These are phyloP conservation scores for Metallyticus violacea DNA, from an alignment of 2,888 invertebrate species.

Conservation along the genomic window DNA sequence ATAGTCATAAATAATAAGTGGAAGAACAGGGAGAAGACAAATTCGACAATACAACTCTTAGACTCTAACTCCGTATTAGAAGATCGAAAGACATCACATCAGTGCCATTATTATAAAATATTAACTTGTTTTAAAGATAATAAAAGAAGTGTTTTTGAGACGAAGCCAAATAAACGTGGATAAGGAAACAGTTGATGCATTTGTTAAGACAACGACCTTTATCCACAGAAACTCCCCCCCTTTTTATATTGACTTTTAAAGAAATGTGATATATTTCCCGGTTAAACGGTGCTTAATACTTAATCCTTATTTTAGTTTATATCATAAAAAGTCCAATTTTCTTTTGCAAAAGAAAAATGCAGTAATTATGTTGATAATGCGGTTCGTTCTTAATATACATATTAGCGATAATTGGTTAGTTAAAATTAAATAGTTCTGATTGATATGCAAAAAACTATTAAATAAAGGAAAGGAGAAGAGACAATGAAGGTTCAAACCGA, in stretches of 20 bases:
- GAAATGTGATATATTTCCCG: constrained; percentile 24
- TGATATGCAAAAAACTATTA: neutral
- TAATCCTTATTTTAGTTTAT: constrained; percentile 17
- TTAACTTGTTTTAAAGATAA: neutral
- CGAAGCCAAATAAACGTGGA: neutral
- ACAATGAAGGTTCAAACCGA: no score
- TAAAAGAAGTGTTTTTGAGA: neutral
- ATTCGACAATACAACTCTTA: neutral
- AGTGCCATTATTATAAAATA: constrained; percentile 19
- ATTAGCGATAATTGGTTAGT: neutral
- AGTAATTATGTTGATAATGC: neutral
- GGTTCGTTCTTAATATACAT: constrained; percentile 15
- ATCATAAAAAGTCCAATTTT: neutral
- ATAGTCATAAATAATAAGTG: no score
- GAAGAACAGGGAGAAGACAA: neutral
- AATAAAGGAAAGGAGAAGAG: neutral
- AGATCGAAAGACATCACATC: neutral
- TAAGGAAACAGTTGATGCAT: neutral
- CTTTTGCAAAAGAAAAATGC: neutral
- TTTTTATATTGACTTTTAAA: constrained; percentile 4
- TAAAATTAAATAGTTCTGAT: neutral
- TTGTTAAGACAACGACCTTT: constrained; percentile 1
- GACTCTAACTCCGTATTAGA: neutral
- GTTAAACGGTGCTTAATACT: constrained; percentile 23
- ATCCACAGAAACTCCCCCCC: neutral